A percentile compares a stretch with the other conserved stretches of the same genome.
These are phyloP conservation scores for Malurus alboscapulatus DNA, from an alignment of 2,113 vertebrate species.

Conservation along the genomic window DNA sequence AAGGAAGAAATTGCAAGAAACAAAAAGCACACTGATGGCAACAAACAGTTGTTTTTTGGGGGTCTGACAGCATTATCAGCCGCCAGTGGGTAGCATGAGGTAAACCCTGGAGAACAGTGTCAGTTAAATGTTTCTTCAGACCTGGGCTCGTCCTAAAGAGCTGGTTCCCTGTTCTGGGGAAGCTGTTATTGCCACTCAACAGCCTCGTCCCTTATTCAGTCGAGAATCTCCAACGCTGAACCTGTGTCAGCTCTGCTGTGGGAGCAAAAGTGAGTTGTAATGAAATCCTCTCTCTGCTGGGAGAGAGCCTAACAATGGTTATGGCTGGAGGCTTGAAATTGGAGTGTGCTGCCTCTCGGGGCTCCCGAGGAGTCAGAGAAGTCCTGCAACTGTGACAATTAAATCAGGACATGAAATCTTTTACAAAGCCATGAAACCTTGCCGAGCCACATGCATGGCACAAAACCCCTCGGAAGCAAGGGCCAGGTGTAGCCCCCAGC, in stretches of 20 bases:
- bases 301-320: background rate
- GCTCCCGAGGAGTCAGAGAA: background rate
- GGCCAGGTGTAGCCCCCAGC: background rate
- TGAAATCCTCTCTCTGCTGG: background rate
- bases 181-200: background rate
- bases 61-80: background rate
- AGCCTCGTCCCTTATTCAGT: background rate
- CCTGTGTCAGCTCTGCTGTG: background rate
- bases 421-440: background rate
- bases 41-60: background rate
- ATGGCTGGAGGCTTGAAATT: background rate
- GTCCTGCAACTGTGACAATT: background rate
- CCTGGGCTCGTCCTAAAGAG: background rate
- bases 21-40: background rate
- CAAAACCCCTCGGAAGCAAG: background rate
- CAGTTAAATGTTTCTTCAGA: background rate
- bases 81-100: background rate
- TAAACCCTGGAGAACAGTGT: background rate
- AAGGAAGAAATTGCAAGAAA: background rate
- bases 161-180: background rate
- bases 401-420: background rate
- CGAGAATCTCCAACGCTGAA: background rate
- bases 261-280: background rate
- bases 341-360: background rate
- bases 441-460: rapidly evolving